Evolutionary conservation across 2,113 vertebrate genomes (phyloP), one percentile per base, ranked within the genome.

Genomic region (Campylorhamphus procurvoides): DNA sequence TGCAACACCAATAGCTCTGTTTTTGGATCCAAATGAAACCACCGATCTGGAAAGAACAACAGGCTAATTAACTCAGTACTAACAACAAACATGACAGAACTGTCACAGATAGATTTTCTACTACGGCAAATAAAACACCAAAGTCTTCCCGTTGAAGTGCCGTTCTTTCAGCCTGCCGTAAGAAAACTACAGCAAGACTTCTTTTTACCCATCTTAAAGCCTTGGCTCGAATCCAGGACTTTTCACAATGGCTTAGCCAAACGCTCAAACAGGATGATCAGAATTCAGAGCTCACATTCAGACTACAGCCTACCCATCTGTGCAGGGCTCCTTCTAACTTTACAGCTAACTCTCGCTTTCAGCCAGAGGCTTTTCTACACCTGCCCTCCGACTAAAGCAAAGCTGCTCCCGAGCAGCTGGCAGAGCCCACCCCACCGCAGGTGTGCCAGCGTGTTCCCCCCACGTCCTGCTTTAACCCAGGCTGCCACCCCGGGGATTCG

Each of bases 1-100:
- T 1, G 98, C 97, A 53, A 98, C 97, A 53, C 98, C 98, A 93
- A 98, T 98, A 87, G 98, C 98, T 97, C 98, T 98, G 96, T 97
- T 99, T 97, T 98, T 99, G 29, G 98, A 97, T 83, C 98, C 98
- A 97, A 99, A 98, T 2, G 98, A 99, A 93, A 99, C 98, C 46
- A 98, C 98, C 19, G 98, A 97, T 58, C 98, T 99, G 87, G 68
- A 96, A 97, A 94, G 62, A 94, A 89, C 96, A 23, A 96, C 12
- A 47, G 29, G 31, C 42, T 44, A 55, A 90, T 92, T 77, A 92
- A 73, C 37, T 53, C 50, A 2, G 13, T 12, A 33, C 42, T 28
- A 31, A 35, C 53, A 44, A 33, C 1, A 37, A 66, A n/a, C 8
- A 1, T 1, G 1, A 31, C 42, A 74, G 29, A 24, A 24, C n/a